Conservation (phyloP, 2,113 vertebrate genomes). For the Ciconia maguari region DNA sequence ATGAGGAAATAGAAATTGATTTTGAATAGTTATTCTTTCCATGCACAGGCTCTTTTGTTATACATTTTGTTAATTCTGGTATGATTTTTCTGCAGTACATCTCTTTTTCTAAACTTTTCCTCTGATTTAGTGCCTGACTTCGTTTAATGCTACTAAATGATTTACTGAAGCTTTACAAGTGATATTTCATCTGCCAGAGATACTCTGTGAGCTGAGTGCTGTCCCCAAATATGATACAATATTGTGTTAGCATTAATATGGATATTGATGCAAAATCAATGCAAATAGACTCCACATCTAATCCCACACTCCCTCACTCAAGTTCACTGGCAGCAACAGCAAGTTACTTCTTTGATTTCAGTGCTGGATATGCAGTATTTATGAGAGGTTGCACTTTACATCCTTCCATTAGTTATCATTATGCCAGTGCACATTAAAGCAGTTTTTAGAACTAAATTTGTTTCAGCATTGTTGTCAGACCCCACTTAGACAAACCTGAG, state of each 20-base stretch:
- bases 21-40: slow-evolving; percentile 32
- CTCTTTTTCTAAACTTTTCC: slow-evolving; percentile 64
- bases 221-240: slow-evolving; percentile 45
- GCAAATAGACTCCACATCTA: slow-evolving; percentile 64
- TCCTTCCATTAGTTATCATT: slow-evolving; percentile 31
- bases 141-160: slow-evolving; percentile 46
- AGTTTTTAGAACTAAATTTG: slow-evolving; percentile 1
- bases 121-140: slow-evolving; percentile 63
- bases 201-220: slow-evolving; percentile 22
- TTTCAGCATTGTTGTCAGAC: slow-evolving; percentile 3
- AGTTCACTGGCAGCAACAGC: slow-evolving; percentile 37
- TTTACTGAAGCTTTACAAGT: slow-evolving; percentile 69
- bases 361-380: slow-evolving; percentile 15
- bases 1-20: neutral
- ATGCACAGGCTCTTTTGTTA: slow-evolving; percentile 67
- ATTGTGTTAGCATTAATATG: slow-evolving; percentile 67
- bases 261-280: slow-evolving; percentile 69
- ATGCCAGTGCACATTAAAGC: neutral
- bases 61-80: slow-evolving; percentile 69
- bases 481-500: neutral
- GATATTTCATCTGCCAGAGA: slow-evolving; percentile 65
- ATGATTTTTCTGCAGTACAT: slow-evolving; percentile 70
- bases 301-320: slow-evolving; percentile 55
- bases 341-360: slow-evolving; percentile 55
- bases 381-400: neutral